Base-by-base conservation (phyloP, 2,113 vertebrate genomes). In the Hippolais icterina region DNA sequence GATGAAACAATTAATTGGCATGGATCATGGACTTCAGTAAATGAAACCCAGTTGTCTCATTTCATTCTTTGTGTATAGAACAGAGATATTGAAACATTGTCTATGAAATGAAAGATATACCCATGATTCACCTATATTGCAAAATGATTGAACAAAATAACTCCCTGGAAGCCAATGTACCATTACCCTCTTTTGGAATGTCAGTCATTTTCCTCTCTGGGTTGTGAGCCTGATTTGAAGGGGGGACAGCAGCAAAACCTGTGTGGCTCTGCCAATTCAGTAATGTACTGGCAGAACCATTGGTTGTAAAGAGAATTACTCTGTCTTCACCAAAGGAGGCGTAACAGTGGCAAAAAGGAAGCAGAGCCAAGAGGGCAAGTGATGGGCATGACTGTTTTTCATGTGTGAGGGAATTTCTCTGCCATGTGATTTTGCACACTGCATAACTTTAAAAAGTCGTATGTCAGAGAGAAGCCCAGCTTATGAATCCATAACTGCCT, bases 141-240 rank as follows among this genome's bases (percentile, higher is more conserved):
- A 80, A 84, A 86, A 89, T 33, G 69, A 84, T 85, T 75, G 76
- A 87, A 84, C 8, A 49, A 78, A 94, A 68, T 59, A 59, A 44
- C 52, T 77, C 47, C 47, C 47, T 91, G 60, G 74, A 57, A 89
- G 64, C 28, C 24, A 42, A 47, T 17, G 56, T 54, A 28, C 39
- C 64, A 39, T 57, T 79, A 60, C 8, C 11, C 23, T 76, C 31
- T 68, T 54, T 31, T 47, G 49, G 72, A 85, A 83, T 25, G 41
- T 31, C 65, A 72, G 57, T 94, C 3, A 0, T 89, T 42, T 49
- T 80, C 60, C 71, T 86, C 81, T 78, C 60, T 22, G 42, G 31
- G 9, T 83, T 61, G 27, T 52, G 56, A 75, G 27, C 16, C 52
- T 71, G 41, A 61, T 89, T 76, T 85, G 82, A 65, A 89, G 77